Conservation (phyloP, 2,113 vertebrate species). For the Rhabdomys dilectus region DNA sequence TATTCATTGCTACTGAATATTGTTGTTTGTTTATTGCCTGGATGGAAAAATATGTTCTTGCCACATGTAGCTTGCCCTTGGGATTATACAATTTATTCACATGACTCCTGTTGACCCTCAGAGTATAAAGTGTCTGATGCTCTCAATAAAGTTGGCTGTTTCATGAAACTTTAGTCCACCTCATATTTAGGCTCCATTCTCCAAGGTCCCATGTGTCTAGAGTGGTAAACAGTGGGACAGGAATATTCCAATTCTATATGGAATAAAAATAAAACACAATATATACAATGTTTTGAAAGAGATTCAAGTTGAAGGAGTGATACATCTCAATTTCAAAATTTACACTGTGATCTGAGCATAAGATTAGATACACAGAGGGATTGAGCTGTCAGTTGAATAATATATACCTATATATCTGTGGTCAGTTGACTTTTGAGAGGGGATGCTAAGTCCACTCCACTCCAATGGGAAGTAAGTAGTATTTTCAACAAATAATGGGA, state of each 20-base stretch:
- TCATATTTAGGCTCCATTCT: neutral
- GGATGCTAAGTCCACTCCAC: neutral
- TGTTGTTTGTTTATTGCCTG: neutral
- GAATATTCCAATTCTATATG: neutral
- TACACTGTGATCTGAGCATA: neutral
- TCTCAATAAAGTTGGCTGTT: neutral
- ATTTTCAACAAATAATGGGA: constrained; percentile 15
- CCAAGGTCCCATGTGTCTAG: neutral
- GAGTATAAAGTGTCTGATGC: neutral
- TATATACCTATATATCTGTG: neutral
- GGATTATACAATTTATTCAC: neutral
- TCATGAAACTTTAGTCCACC: neutral
- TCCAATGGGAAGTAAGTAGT: neutral
- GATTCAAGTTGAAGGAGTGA: neutral
- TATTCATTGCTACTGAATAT: neutral
- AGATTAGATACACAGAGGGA: neutral
- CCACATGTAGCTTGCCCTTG: neutral
- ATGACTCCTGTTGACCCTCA: neutral
- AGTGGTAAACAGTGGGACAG: neutral
- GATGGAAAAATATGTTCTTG: neutral
- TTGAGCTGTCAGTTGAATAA: neutral
- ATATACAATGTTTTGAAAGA: constrained; percentile 22
- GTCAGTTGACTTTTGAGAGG: neutral
- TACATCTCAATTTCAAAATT: neutral
- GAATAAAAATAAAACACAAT: neutral